Conservation (phyloP, 2,113 vertebrate species). For the Dendropsophus ebraccatus region DNA sequence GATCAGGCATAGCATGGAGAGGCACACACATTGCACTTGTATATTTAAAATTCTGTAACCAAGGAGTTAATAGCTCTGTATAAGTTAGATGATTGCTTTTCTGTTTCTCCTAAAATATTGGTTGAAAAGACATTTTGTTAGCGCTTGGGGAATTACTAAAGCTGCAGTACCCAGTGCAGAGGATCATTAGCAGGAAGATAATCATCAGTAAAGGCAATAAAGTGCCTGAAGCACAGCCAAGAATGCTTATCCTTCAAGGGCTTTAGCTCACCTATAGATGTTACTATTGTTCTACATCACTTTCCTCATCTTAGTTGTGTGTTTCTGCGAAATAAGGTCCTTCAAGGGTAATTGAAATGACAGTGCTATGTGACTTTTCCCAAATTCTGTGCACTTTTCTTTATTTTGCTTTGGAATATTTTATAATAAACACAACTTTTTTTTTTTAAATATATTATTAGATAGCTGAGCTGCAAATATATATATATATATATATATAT, state of each 20-base stretch:
- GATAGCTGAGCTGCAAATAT: not conserved
- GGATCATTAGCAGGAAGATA: constrained; percentile 57
- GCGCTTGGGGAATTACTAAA: constrained; percentile 52
- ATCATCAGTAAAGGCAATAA: constrained; percentile 55
- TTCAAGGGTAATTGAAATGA: constrained; percentile 49
- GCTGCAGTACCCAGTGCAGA: constrained; percentile 35
- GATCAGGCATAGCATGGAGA: not conserved
- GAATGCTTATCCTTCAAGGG: constrained; percentile 56
- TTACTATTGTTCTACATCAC: constrained; percentile 51
- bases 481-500: too few relatives aligned
- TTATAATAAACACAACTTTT: not conserved
- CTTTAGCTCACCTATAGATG: constrained; percentile 55
- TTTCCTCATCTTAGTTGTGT: constrained; percentile 40
- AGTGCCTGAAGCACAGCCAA: constrained; percentile 55
- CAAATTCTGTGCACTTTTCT: not conserved
- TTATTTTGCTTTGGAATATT: not conserved
- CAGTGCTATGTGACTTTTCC: constrained; percentile 5
- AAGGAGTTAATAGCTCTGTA: constrained; percentile 36
- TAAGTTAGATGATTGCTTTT: constrained; percentile 41
- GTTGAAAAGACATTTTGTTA: constrained; percentile 57
- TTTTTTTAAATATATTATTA: not conserved
- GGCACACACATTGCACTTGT: not conserved
- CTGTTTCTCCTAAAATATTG: constrained; percentile 49
- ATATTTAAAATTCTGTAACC: not conserved
- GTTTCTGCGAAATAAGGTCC: constrained; percentile 27